phyloP scores from a whole-genome alignment of 2,113 vertebrate species.

The Nicator chloris region DNA sequence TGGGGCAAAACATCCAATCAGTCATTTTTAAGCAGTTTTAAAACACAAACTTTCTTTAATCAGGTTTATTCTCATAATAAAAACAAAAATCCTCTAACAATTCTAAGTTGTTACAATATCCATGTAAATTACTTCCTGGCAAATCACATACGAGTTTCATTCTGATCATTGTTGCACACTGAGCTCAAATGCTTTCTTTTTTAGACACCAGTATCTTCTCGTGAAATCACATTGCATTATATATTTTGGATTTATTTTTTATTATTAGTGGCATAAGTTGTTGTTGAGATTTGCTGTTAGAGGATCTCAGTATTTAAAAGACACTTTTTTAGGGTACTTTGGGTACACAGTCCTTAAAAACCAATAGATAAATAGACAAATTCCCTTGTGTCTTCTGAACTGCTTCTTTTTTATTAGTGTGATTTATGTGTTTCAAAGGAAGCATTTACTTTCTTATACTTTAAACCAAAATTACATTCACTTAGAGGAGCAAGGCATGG shows the following conservation, averaged over 20 bases:
- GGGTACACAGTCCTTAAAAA: background rate
- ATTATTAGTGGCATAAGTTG: background rate
- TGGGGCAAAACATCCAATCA: background rate
- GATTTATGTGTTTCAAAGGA: background rate
- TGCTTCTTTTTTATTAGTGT: background rate
- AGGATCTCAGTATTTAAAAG: background rate
- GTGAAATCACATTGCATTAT: background rate
- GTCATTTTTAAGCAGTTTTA: background rate
- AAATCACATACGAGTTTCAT: background rate
- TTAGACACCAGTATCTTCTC: background rate
- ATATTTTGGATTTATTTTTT: background rate
- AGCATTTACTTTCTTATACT: background rate
- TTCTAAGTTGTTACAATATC: background rate
- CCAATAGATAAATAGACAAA: background rate
- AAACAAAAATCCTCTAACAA: background rate
- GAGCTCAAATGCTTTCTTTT: background rate
- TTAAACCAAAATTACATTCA: background rate
- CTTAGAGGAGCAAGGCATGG: background rate
- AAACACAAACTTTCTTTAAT: background rate
- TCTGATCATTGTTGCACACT: background rate
- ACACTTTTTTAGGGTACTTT: background rate
- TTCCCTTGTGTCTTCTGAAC: background rate
- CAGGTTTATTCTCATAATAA: background rate
- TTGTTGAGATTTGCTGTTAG: background rate
- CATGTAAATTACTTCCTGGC: background rate